Base-by-base conservation (phyloP, 2,888 invertebrate genomes). In the Drosophila mimetica region DNA sequence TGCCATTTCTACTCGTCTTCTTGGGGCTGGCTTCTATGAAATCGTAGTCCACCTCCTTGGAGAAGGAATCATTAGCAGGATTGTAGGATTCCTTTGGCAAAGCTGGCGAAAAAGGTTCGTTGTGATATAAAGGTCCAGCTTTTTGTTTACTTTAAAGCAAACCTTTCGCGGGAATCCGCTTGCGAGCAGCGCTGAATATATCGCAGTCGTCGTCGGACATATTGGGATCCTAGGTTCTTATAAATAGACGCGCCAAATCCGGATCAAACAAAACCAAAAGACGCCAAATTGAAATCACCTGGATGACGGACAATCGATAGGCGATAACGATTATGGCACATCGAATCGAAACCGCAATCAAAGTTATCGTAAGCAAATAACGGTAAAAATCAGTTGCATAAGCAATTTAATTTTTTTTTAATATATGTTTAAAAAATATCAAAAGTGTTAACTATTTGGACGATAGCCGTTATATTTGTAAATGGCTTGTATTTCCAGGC, bases 181-280 rank as follows among this genome's bases (percentile, higher is more conserved):
- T 69, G 4, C 42, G 32, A 4, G 58, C 69, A 11, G 76, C 44
- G 11, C 71, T 76, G 11, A 82, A 86, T 44, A 82, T 76, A 54
- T 82, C 81, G 42, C 48, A 77, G 14, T 81, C 81, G 41, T 82
- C 81, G 52, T 82, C 81, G 0, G 81, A 82, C 81, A 81, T 80
- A 1, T 13, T 20, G 13, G 4, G 6, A 14, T 22, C 2, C n/a
- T 14, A 2, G 25, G 8, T 9, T 4, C 9, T 4, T 14, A 44
- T 25, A 44, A 25, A 14, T 14, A 44, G 2, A 14, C 22, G 44
- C 44, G 44, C 44, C 25, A 44, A 28, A 16, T 6, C 4, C 18
- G 8, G 14, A 25, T 6, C 2, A 44, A 28, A 42, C 22, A 44
- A 14, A 16, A 44, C 25, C 22, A 42, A 42, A 2, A 14, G 44